Percentiles rank a stretch among this genome's conserved stretches.
Conservation (phyloP, 2,797 vertebrate species). For the Orestias chungarensis region DNA sequence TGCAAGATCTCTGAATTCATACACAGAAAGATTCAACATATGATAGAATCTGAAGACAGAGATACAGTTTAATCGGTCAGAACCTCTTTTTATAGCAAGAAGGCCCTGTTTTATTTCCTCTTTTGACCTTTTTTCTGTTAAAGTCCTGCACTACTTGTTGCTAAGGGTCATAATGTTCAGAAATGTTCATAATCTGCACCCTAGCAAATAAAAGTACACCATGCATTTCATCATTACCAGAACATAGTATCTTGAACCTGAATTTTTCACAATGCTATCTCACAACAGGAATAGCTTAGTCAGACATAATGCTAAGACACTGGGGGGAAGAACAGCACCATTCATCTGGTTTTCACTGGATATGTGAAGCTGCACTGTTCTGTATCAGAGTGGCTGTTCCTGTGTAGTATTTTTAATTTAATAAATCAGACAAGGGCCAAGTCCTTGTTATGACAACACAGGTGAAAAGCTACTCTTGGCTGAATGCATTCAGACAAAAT, state of each 20-base stretch:
- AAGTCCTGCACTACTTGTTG: neutral
- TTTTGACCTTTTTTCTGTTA: neutral
- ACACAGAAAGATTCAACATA: neutral
- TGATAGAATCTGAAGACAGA: neutral
- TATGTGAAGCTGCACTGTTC: neutral
- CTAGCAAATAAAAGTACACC: neutral
- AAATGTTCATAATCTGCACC: neutral
- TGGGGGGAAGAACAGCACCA: neutral
- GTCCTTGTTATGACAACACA: constrained; percentile 44
- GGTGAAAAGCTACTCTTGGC: constrained; percentile 62
- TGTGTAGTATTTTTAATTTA: constrained; percentile 34
- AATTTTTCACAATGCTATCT: neutral
- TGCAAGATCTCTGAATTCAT: neutral
- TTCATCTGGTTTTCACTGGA: neutral
- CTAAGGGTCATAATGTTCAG: too few relatives aligned
- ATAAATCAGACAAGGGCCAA: constrained; percentile 21
- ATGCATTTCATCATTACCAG: neutral
- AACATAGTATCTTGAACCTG: neutral
- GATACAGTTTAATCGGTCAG: neutral
- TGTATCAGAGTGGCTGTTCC: constrained; percentile 4
- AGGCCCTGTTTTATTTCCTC: neutral
- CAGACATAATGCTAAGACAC: neutral
- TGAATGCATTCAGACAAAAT: constrained; percentile 64
- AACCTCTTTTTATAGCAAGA: neutral
- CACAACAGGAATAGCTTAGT: neutral